These are phyloP conservation scores for Cladopsammia gracilis DNA, from an alignment of 64 coral and sea anemone genomes.

Conservation along the genomic window DNA sequence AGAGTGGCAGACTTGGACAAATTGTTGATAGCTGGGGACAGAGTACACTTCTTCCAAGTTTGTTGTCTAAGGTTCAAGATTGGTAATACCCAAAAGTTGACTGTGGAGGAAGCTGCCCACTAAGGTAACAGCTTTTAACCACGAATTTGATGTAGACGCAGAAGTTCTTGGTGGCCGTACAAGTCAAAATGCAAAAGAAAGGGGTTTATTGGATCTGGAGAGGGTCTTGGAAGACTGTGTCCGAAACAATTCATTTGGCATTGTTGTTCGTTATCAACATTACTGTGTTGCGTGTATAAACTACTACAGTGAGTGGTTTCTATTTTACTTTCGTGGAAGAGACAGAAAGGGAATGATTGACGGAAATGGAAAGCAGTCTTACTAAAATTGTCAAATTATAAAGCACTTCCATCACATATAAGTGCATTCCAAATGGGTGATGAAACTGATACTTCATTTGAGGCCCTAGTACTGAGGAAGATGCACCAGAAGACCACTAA, in stretches of 20 bases:
- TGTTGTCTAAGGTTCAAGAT: not conserved
- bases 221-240: not conserved
- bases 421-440: not conserved
- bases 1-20: not conserved
- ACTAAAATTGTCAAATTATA: not conserved
- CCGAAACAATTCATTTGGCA: not conserved
- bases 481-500: not conserved
- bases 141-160: not conserved
- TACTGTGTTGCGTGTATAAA: slow-evolving; percentile 1
- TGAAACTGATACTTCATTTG: not conserved
- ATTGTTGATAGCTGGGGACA: not conserved
- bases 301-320: not conserved
- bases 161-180: not conserved
- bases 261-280: not conserved
- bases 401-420: not conserved
- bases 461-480: not conserved
- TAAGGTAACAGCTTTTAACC: not conserved
- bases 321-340: not conserved
- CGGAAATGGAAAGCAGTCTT: not conserved
- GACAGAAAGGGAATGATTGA: not conserved
- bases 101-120: not conserved
- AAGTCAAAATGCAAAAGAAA: not conserved
- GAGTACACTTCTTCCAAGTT: not conserved
- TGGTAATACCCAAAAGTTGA: not conserved
- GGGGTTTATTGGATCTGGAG: not conserved